Evolutionary conservation across 2,888 invertebrate genomes (phyloP), one percentile per base, ranked within the genome.

Genomic region (Pammene fasciana): DNA sequence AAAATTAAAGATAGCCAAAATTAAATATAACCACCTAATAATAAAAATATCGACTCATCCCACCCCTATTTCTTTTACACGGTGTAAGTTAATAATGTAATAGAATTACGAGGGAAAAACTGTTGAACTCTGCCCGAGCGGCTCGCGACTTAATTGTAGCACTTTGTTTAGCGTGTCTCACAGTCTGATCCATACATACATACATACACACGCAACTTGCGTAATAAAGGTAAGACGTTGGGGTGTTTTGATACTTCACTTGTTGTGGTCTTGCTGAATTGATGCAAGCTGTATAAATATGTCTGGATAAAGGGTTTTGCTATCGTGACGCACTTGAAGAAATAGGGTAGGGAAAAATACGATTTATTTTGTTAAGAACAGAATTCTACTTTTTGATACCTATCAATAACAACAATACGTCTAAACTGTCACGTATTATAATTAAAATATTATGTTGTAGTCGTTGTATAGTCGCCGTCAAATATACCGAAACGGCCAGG

Each of bases 51-150:
- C 41, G 62, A 16, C 43, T 26, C 16, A 52, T 38, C 59, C 34
- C 86, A 78, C 71, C 86, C 73, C 81, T 89, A 78, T 70, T 85
- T 84, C 81, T 84, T 87, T 88, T 86, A 88, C 90, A 89, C 88
- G 86, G 85, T 90, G 88, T 90, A 90, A 91, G 89, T 92, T 92
- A 92, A 92, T 92, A 91, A 92, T 92, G 91, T 89, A 92, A 92
- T 90, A 90, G 89, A 92, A 92, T 92, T 92, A 92, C 90, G 87
- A 87, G 86, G 86, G 89, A 90, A 92, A 92, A 92, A 90, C 90
- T 90, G 89, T 90, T 91, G 90, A 92, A 90, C 90, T 89, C 82
- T 78, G 81, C 77, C 82, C 80, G 83, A 82, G 84, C 87, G 86
- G 85, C 88, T 86, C 88, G 84, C 85, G 82, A 79, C 83, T 90